Conservation (phyloP, 2,797 vertebrate genomes). For the Tadarida brasiliensis region DNA sequence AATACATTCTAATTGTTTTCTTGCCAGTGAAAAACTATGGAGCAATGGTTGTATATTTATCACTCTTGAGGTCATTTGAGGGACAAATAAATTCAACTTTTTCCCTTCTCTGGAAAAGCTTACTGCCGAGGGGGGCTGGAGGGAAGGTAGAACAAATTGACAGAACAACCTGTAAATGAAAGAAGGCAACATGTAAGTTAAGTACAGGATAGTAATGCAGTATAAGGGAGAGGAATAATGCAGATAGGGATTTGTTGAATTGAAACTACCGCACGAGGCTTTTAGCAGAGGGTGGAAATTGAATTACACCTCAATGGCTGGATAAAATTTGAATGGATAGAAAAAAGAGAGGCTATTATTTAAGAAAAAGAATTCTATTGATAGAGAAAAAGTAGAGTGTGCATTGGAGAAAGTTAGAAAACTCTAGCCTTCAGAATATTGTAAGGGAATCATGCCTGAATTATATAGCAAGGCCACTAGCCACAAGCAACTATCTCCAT, state of each 20-base stretch:
- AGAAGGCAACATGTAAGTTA: background rate
- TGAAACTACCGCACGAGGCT: background rate
- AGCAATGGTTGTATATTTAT: background rate
- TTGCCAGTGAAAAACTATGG: background rate
- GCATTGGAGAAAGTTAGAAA: background rate
- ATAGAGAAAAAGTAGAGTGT: background rate
- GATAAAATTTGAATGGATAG: background rate
- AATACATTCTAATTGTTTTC: constrained; percentile 40
- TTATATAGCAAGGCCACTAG: background rate
- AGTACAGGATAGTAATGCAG: background rate
- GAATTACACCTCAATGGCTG: background rate
- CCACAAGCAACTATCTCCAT: background rate
- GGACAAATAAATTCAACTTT: background rate
- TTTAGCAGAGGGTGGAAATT: background rate
- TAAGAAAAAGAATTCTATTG: background rate
- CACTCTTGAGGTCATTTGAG: background rate
- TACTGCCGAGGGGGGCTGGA: background rate
- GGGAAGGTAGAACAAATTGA: background rate
- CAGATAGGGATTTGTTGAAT: background rate
- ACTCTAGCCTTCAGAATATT: background rate
- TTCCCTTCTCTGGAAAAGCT: background rate
- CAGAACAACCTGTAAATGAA: background rate
- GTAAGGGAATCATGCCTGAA: background rate
- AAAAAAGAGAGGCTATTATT: background rate
- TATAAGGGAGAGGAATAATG: background rate